Base-by-base conservation (phyloP, 2,113 vertebrate species). In the Trochalopteron elliotii region DNA sequence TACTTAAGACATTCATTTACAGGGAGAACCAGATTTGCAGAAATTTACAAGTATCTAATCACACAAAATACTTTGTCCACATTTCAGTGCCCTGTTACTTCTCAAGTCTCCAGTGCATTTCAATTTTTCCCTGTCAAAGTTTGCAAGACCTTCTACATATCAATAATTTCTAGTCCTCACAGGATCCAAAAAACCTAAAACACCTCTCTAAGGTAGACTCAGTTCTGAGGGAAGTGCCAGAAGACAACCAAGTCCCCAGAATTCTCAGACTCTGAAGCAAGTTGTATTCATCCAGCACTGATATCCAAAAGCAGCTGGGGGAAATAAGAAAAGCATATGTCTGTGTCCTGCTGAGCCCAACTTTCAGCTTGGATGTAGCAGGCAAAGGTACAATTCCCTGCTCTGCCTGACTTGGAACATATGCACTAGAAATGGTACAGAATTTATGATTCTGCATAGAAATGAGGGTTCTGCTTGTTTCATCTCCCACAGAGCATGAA, bases 401-500 rank as follows among this genome's bases (percentile, higher is more conserved):
- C 80, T 95, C 87, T 76, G 69, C 53, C 45, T 87, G 82, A 90
- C 85, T 87, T 52, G 30, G 17, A 95, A 61, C 92, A 95, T 94
- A 96, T 83, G 82, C 67, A 56, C 84, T 72, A 77, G 31, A 91
- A 96, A 87, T 33, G 74, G 37, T 76, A 91, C 61, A 87, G 92
- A 90, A 87, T 94, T 94, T 93, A 87, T 85, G 65, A 87, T 83
- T 94, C 75, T 79, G 87, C 82, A 90, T 50, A 92, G 92, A 95
- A 88, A 96, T 88, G 61, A 95, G 63, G 53, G 30, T 77, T 97
- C 55, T 92, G 90, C 79, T 86, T 77, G 59, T 74, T 95, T 90
- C 85, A 83, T 89, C 83, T 96, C 93, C 87, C 83, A 90, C 88
- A 83, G 88, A 93, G 70, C 70, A 97, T 71, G 78, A 96, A 93